phyloP scores from a whole-genome alignment of 2,888 invertebrate species.

The Pegoplata infirma region DNA sequence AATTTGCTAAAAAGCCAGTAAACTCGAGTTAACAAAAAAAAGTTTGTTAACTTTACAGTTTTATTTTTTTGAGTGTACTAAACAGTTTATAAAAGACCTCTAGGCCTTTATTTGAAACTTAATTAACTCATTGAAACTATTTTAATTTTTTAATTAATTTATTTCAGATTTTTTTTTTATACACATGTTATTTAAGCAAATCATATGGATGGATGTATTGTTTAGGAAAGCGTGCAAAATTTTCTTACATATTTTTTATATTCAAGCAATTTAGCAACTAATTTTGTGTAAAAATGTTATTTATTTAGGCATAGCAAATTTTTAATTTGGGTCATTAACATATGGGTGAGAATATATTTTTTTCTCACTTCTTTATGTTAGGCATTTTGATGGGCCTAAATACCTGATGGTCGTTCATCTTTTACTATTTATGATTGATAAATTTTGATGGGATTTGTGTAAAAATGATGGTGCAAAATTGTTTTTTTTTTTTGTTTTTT shows the following conservation, averaged over 20 bases:
- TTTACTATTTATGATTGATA: background rate
- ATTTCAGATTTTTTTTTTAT: slow-evolving; percentile 1
- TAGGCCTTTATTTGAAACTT: background rate
- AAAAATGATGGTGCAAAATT: slow-evolving; percentile 9
- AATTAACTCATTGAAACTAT: slow-evolving; percentile 19
- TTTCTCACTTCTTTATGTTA: slow-evolving; percentile 5
- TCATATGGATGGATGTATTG: background rate
- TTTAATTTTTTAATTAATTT: slow-evolving; percentile 31
- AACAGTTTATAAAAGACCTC: no score
- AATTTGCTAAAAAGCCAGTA: no score
- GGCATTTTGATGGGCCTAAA: slow-evolving; percentile 2
- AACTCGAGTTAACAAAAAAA: no score
- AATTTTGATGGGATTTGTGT: background rate
- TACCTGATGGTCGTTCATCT: slow-evolving; percentile 19
- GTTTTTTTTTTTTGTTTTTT: slow-evolving; percentile 5
- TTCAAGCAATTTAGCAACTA: slow-evolving; percentile 25
- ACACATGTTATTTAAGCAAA: background rate
- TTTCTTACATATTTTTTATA: slow-evolving; percentile 24
- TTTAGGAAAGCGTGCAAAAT: slow-evolving; percentile 45
- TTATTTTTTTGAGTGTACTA: no score
- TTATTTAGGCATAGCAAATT: slow-evolving; percentile 48
- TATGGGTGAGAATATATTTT: slow-evolving; percentile 34
- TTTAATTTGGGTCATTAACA: slow-evolving; percentile 46
- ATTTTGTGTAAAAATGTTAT: slow-evolving; percentile 16
- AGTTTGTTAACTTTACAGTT: no score